Percentiles rank a stretch among this genome's conserved stretches.
Evolutionary conservation across 2,797 vertebrate species (phyloP).

Genomic region (Pitangus sulphuratus): DNA sequence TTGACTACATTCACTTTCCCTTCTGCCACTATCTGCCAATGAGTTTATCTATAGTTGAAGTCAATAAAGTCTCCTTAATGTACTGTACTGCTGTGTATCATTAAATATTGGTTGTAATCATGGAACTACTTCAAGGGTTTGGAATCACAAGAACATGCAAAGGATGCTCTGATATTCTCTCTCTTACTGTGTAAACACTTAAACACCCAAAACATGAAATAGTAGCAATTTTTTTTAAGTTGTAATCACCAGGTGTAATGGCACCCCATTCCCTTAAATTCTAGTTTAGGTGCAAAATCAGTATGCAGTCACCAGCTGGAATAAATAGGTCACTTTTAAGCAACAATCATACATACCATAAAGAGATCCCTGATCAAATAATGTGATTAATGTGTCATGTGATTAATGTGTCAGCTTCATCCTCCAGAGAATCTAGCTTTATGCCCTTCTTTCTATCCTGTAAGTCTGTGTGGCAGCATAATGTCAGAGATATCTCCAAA

Average conservation of each 20-base stretch:
- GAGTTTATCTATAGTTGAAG: slow-evolving; percentile 61
- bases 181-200: not conserved
- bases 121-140: not conserved
- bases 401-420: not conserved
- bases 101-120: slow-evolving; percentile 26
- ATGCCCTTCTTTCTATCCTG: not conserved
- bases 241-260: not conserved
- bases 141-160: not conserved
- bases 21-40: slow-evolving; percentile 45
- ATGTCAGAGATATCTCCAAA: not conserved
- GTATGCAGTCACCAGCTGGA: not conserved
- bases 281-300: not conserved
- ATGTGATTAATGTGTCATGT: not conserved
- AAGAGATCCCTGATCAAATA: not conserved
- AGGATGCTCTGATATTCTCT: not conserved
- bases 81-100: slow-evolving; percentile 18
- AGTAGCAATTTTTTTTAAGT: slow-evolving; percentile 5
- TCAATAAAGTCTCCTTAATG: slow-evolving; percentile 63
- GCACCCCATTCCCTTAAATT: not conserved
- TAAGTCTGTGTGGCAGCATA: not conserved
- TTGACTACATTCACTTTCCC: slow-evolving; percentile 23
- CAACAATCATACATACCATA: not conserved
- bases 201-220: not conserved
- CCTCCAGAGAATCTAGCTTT: not conserved
- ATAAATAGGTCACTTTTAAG: not conserved